Conservation (phyloP, 30 jellyfish, hydroid and myxozoan genomes). For the Aurelia aurita region DNA sequence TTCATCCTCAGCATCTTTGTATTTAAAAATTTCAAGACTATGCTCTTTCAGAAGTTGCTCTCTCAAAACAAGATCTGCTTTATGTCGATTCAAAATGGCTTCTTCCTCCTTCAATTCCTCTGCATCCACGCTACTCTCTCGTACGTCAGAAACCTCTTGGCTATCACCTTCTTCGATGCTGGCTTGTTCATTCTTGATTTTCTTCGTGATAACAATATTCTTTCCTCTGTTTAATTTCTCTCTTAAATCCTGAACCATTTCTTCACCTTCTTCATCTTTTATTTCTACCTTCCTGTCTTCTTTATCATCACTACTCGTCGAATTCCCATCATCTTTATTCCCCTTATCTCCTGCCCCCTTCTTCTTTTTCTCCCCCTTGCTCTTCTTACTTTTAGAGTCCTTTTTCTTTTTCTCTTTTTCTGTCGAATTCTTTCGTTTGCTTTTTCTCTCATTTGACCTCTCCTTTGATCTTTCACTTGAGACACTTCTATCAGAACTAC, state of each 20-base stretch:
- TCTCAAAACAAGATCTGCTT: constrained; percentile 65
- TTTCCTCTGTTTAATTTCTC: constrained; percentile 74
- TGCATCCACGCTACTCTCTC: not conserved
- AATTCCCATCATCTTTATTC: not conserved
- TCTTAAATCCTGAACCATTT: constrained; percentile 71
- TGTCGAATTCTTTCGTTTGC: not conserved
- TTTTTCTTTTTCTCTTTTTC: not conserved
- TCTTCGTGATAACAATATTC: constrained; percentile 78
- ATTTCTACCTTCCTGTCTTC: constrained; percentile 75
- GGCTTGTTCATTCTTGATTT: constrained; percentile 30
- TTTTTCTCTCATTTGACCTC: not conserved
- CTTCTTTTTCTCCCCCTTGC: not conserved
- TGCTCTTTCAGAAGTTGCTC: constrained; percentile 87
- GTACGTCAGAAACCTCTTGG: not conserved
- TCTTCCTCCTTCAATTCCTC: constrained; percentile 48
- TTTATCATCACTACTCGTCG: not conserved
- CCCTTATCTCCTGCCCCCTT: not conserved
- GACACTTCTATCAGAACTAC: constrained; percentile 3
- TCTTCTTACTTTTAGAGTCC: constrained; percentile 10
- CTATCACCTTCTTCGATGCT: too few relatives aligned
- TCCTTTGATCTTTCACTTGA: not conserved
- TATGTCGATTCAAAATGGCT: constrained; percentile 41
- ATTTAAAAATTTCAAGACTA: constrained; percentile 66
- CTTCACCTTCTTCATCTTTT: constrained; percentile 33
- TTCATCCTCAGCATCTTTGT: constrained; percentile 86